These are phyloP conservation scores for Lordiphosa fenestrarum DNA, from an alignment of 2,888 invertebrate genomes.

Conservation along the genomic window DNA sequence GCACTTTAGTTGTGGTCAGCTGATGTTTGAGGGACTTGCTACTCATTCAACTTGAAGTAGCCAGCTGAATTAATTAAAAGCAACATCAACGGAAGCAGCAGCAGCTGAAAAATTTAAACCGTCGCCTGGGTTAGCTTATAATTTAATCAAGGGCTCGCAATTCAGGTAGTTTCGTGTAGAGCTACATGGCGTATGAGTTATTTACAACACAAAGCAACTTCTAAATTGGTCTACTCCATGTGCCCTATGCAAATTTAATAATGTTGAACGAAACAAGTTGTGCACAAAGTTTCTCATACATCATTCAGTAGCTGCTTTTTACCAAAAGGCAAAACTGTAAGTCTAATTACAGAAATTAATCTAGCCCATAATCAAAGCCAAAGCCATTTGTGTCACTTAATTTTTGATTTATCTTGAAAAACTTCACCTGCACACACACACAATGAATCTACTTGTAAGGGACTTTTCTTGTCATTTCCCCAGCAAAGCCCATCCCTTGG, in stretches of 20 bases:
- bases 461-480: background rate
- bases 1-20: too few species aligned
- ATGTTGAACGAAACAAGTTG: slow-evolving; percentile 9
- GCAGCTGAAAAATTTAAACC: slow-evolving; percentile 19
- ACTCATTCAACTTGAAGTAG: too few species aligned
- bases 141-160: slow-evolving; percentile 48
- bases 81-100: slow-evolving; percentile 41
- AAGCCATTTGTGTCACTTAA: background rate
- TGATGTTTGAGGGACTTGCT: too few species aligned
- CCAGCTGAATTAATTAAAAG: slow-evolving; percentile 61
- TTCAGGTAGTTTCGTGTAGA: slow-evolving; percentile 5
- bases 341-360: too few species aligned
- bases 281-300: slow-evolving; percentile 16
- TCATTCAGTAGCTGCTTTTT: background rate
- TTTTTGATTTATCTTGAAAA: slow-evolving; percentile 1
- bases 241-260: slow-evolving; percentile 49
- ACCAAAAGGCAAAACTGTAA: too few species aligned
- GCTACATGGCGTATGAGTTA: slow-evolving; percentile 43
- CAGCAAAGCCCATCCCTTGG: too few species aligned
- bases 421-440: slow-evolving; percentile 1
- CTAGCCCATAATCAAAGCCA: too few species aligned
- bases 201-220: slow-evolving; percentile 13
- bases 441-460: background rate
- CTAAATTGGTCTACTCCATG: slow-evolving; percentile 23
- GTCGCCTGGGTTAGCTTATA: slow-evolving; percentile 32